phyloP scores from a whole-genome alignment of 2,797 vertebrate genomes.

The Botia kubotai region DNA sequence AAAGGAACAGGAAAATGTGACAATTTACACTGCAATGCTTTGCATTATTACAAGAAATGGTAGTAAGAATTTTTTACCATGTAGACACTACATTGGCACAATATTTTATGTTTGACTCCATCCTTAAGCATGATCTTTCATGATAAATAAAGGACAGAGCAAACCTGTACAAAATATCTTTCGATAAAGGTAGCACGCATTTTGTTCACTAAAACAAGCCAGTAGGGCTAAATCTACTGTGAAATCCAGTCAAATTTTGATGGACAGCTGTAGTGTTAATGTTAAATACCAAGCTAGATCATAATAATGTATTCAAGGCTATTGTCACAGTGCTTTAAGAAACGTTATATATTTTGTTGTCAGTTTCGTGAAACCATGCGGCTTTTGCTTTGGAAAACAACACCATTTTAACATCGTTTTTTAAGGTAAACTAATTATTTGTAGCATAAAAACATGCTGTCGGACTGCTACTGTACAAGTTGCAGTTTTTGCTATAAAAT shows the following conservation, averaged over 20 bases:
- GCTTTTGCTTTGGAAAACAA: constrained; percentile 61
- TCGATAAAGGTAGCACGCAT: constrained; percentile 9
- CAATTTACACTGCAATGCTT: constrained; percentile 52
- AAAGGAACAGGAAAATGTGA: constrained; percentile 9
- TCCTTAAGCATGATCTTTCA: constrained; percentile 14
- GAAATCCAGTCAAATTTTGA: constrained; percentile 37
- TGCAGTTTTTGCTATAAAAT: constrained; percentile 47
- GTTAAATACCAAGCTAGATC: constrained; percentile 51
- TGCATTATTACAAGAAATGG: constrained; percentile 47
- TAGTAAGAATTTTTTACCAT: constrained; percentile 28
- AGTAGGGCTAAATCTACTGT: constrained; percentile 23
- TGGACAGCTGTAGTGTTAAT: constrained; percentile 43
- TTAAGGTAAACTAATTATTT: constrained; percentile 29
- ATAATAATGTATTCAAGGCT: constrained; percentile 51
- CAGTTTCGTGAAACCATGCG: constrained; percentile 68
- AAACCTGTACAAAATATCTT: constrained; percentile 51
- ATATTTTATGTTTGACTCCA: constrained; percentile 24
- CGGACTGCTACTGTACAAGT: constrained; percentile 30
- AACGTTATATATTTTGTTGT: constrained; percentile 72
- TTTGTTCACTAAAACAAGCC: constrained; percentile 31
- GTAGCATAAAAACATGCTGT: constrained; percentile 55
- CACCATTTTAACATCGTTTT: constrained; percentile 34
- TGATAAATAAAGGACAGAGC: constrained; percentile 45
- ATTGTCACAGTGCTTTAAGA: constrained; percentile 79
- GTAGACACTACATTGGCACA: constrained; percentile 21